phyloP scores from a whole-genome alignment of 2,797 vertebrate species.

The Urophycis tenuis region DNA sequence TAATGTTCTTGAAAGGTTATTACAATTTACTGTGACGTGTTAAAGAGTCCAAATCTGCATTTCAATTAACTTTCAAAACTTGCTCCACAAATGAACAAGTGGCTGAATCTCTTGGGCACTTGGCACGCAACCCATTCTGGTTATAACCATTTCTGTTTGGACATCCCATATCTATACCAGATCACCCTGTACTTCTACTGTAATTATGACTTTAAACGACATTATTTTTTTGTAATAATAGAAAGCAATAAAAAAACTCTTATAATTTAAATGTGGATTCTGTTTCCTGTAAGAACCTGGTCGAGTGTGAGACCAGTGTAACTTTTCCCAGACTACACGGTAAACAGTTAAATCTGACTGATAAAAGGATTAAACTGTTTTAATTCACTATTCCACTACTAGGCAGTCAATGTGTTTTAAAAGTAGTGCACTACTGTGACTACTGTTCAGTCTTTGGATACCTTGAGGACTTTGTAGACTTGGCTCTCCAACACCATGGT shows the following conservation, averaged over 20 bases:
- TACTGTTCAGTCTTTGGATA: too few species aligned
- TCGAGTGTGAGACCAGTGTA: background rate
- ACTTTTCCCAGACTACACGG: background rate
- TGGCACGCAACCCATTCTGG: background rate
- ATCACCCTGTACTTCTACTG: constrained; percentile 10
- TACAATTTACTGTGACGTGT: background rate
- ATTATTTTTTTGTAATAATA: constrained; percentile 21
- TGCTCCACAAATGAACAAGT: background rate
- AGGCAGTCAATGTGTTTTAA: too few species aligned
- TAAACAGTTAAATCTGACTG: too few species aligned
- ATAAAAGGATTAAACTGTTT: too few species aligned
- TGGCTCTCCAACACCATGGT: too few species aligned
- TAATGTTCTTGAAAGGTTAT: background rate
- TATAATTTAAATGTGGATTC: constrained; percentile 7
- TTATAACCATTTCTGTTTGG: background rate
- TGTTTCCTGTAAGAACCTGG: background rate
- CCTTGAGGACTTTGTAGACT: too few species aligned
- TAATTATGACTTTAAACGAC: constrained; percentile 12
- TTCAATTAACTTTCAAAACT: background rate
- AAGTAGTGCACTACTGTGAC: too few species aligned
- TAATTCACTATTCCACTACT: too few species aligned
- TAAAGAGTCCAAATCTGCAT: background rate
- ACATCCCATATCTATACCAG: constrained; percentile 11
- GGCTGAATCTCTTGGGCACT: background rate
- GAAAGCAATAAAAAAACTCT: constrained; percentile 66